Conservation (phyloP, 2,888 invertebrate genomes). For the Phania funesta region DNA sequence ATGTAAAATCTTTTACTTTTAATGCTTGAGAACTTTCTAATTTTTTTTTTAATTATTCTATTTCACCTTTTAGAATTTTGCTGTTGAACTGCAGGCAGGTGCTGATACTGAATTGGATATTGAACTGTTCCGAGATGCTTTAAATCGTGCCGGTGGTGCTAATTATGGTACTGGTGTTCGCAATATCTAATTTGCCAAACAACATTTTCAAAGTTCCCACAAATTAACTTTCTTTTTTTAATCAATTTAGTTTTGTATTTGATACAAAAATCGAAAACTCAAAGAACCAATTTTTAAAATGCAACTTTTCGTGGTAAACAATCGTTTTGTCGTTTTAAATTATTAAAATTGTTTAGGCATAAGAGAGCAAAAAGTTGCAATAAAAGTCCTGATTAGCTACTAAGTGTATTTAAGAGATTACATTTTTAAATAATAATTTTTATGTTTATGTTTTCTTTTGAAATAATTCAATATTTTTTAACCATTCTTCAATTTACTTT, state of each 20-base stretch:
- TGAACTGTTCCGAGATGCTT: slow-evolving; percentile 85
- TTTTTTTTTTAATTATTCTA: neutral
- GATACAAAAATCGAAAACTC: slow-evolving; percentile 1
- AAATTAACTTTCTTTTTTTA: slow-evolving; percentile 7
- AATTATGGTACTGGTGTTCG: slow-evolving; percentile 90
- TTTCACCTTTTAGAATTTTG: slow-evolving; percentile 85
- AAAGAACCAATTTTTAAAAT: slow-evolving; percentile 43
- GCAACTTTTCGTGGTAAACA: slow-evolving; percentile 42
- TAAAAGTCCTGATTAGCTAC: slow-evolving; percentile 71
- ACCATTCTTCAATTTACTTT: slow-evolving; percentile 15
- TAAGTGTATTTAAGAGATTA: slow-evolving; percentile 70
- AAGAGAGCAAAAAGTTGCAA: slow-evolving; percentile 66
- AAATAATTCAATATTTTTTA: slow-evolving; percentile 41
- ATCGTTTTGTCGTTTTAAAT: slow-evolving; percentile 53
- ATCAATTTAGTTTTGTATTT: slow-evolving; percentile 22
- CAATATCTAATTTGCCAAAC: slow-evolving; percentile 78
- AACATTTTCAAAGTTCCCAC: slow-evolving; percentile 23
- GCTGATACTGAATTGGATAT: slow-evolving; percentile 86
- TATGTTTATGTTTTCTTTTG: slow-evolving; percentile 60
- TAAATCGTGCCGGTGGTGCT: slow-evolving; percentile 88
- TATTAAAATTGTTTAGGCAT: slow-evolving; percentile 61
- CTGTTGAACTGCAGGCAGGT: slow-evolving; percentile 87
- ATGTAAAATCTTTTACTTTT: slow-evolving; percentile 81
- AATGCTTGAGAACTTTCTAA: neutral
- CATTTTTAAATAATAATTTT: slow-evolving; percentile 55